Evolutionary conservation across 1,140 invertebrate species (phyloP), one percentile per base, ranked within the genome.

Genomic region (Andricus grossulariae): DNA sequence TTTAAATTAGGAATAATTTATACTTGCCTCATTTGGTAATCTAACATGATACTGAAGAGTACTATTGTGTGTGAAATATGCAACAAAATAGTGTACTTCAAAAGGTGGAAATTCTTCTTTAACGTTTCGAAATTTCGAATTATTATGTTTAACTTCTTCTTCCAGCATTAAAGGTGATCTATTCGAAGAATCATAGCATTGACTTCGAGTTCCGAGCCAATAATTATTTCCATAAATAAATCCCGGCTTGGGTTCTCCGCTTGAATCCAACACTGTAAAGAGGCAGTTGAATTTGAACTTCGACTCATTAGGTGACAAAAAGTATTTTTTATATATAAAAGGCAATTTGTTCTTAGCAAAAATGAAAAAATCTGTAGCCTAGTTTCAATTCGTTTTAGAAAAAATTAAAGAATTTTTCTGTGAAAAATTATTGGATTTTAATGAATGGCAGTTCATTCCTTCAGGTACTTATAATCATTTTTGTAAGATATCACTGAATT

Each of bases 141-240:
- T 84, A 52, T 90, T 89, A 6, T 72, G 57, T 55, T 76, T 57
- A 32, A 55, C 72, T 0, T 84, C 74, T 7, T 82, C 52, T 0
- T 80, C 73, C 0, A 92, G 55, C 10, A 83, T 49, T 0, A 92
- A 71, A 10, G 80, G 82, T 0, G 76, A 71, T 0, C 54, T 84
- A 54, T 90, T 89, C 0, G 49, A 76, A 0, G 87, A 66, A 13
- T 91, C 88, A 0, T 84, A 6, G 74, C 93, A 93, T 18, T 92
- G 88, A 10, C 54, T 84, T 18, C 80, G 75, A n/a, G 83, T 84
- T 0, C 93, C 93, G 21, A 92, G 2, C 92, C 92, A 93, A 52
- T 88, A 90, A 81, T 92, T 93, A 76, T 92, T 91, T 3, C 92
- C 92, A 25, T 90, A 90, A 10, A 90, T 74, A 50, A 93, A 92